A percentile compares a stretch with the other conserved stretches of the same genome.
These are phyloP conservation scores for Baccha elongata DNA, from an alignment of 2,888 invertebrate genomes.

Conservation along the genomic window DNA sequence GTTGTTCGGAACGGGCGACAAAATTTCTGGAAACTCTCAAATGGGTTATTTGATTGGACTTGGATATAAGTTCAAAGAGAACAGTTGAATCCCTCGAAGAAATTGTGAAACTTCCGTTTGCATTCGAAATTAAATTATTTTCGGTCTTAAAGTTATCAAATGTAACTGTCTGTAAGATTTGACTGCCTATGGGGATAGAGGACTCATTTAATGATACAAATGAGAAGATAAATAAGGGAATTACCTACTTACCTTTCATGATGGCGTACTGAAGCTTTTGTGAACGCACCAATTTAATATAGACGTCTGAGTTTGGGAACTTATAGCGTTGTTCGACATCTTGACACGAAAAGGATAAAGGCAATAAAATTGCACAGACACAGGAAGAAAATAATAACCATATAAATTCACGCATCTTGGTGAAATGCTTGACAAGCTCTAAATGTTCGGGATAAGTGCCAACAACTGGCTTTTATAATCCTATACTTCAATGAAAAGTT, in stretches of 20 bases:
- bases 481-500: too few relatives aligned
- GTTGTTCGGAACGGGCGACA: constrained; percentile 75
- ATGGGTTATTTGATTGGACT: constrained; percentile 76
- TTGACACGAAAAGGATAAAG: constrained; percentile 73
- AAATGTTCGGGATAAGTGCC: neutral
- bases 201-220: neutral
- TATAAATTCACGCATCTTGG: constrained; percentile 43
- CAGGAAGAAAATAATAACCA: neutral
- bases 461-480: constrained; percentile 44
- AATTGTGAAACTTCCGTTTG: constrained; percentile 75
- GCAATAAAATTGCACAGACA: constrained; percentile 19
- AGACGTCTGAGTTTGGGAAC: constrained; percentile 78
- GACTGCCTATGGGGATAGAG: constrained; percentile 65
- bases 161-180: constrained; percentile 77
- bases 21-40: constrained; percentile 77
- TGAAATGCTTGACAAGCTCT: constrained; percentile 15
- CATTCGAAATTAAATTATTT: constrained; percentile 75
- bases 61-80: constrained; percentile 76
- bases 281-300: constrained; percentile 76
- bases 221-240: constrained; percentile 7
- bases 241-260: constrained; percentile 77
- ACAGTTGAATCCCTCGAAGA: constrained; percentile 67
- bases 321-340: constrained; percentile 77
- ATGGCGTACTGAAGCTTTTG: constrained; percentile 78
- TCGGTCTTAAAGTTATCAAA: constrained; percentile 78